A percentile compares a stretch with the other conserved stretches of the same genome.
phyloP scores from a whole-genome alignment of 2,888 invertebrate species.

The Conistra vaccinii region DNA sequence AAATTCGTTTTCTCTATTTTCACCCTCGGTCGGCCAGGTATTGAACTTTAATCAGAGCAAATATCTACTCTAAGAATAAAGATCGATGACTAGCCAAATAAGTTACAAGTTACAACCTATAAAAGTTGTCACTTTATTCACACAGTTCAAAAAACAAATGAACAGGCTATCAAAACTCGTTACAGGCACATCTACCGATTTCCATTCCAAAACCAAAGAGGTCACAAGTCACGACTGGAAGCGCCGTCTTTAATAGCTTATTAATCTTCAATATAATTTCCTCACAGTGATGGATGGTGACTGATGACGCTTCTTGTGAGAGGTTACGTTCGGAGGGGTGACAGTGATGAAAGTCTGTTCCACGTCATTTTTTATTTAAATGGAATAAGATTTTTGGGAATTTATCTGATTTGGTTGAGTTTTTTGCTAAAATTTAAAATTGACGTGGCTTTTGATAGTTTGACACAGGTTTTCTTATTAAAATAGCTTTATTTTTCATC shows the following conservation, averaged over 20 bases:
- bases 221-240: slow-evolving; percentile 59
- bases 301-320: slow-evolving; percentile 72
- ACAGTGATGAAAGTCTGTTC: slow-evolving; percentile 56
- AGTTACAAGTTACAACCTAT: background rate
- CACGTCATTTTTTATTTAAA: slow-evolving; percentile 36
- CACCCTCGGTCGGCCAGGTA: too few relatives aligned
- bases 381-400: slow-evolving; percentile 25
- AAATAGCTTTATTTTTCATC: background rate
- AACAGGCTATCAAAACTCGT: slow-evolving; percentile 34
- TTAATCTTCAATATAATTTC: slow-evolving; percentile 86
- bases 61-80: background rate
- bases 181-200: slow-evolving; percentile 17
- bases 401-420: slow-evolving; percentile 1
- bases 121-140: background rate
- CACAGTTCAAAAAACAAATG: slow-evolving; percentile 7
- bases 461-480: background rate
- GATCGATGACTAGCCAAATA: background rate
- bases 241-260: slow-evolving; percentile 78
- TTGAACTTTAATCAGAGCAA: background rate
- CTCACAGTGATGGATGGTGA: slow-evolving; percentile 83
- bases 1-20: too few relatives aligned
- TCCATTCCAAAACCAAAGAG: slow-evolving; percentile 45
- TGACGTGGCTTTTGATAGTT: background rate
- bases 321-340: slow-evolving; percentile 74
- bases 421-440: background rate